Conservation (phyloP, 1,140 invertebrate species). For the Idris sp. region DNA sequence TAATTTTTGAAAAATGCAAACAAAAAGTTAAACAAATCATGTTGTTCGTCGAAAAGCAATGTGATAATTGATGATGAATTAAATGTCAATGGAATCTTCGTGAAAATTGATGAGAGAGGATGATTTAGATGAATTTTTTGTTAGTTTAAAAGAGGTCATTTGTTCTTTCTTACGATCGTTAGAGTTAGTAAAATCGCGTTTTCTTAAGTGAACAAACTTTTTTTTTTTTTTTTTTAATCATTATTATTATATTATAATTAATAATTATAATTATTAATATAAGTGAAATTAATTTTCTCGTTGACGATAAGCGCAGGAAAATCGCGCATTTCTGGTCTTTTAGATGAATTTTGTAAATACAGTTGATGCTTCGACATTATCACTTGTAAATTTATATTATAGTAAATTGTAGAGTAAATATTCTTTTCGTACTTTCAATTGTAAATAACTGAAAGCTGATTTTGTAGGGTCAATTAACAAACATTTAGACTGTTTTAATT, state of each 20-base stretch:
- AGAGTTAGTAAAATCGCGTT: conserved; percentile 25
- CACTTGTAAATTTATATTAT: conserved; percentile 15
- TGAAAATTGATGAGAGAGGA: background rate
- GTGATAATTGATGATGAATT: conserved; percentile 3
- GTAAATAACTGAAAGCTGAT: conserved; percentile 16
- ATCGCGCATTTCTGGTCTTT: conserved; percentile 10
- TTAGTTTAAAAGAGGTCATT: conserved; percentile 2
- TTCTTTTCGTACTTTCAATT: conserved; percentile 20
- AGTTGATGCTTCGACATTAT: conserved; percentile 12
- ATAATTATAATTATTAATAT: too few relatives aligned
- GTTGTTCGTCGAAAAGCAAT: conserved; percentile 3
- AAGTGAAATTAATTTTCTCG: too few relatives aligned
- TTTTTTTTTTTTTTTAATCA: background rate
- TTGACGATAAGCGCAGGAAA: too few relatives aligned
- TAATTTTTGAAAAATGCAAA: background rate
- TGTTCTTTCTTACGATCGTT: conserved; percentile 6
- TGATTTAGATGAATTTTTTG: conserved; percentile 13
- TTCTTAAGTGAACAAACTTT: background rate
- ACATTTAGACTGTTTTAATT: conserved; percentile 8
- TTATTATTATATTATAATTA: too few relatives aligned
- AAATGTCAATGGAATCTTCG: background rate
- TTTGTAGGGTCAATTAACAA: conserved; percentile 1
- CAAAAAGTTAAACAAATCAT: background rate
- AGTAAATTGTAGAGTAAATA: too few relatives aligned
- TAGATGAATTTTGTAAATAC: conserved; percentile 38